phyloP scores from a whole-genome alignment of 2,113 vertebrate species.

The Nothobranchius furzeri region DNA sequence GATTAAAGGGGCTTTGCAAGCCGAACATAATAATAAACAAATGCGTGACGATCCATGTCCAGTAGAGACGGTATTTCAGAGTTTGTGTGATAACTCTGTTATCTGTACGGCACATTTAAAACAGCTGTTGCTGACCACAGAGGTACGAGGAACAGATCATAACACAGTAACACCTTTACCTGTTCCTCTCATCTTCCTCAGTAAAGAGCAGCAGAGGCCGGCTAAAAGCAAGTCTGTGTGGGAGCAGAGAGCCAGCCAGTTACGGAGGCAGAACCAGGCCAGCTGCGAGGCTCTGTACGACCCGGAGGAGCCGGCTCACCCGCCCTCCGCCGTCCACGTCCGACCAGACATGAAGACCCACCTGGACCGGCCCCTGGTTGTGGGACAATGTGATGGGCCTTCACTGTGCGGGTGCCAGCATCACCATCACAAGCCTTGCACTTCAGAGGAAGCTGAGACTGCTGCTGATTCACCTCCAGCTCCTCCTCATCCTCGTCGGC shows the following conservation, averaged over 20 bases:
- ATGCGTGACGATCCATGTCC: neutral
- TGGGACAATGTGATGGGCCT: slow-evolving; percentile 78
- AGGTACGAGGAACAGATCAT: no score
- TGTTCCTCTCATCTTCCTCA: slow-evolving; percentile 49
- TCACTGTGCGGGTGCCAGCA: slow-evolving; percentile 42
- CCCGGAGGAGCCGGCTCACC: slow-evolving; percentile 84
- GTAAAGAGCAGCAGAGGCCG: slow-evolving; percentile 90
- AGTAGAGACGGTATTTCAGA: no score
- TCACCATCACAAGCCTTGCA: slow-evolving; percentile 60
- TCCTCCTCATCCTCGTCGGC: slow-evolving; percentile 72
- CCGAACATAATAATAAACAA: neutral
- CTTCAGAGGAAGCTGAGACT: slow-evolving; percentile 64
- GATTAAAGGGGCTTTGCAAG: slow-evolving; percentile 7
- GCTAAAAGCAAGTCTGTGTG: slow-evolving; percentile 91
- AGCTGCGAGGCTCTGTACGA: slow-evolving; percentile 92
- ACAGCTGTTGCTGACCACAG: no score
- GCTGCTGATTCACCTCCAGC: slow-evolving; percentile 18
- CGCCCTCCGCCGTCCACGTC: slow-evolving; percentile 84
- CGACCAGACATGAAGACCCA: slow-evolving; percentile 93
- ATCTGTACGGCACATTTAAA: no score
- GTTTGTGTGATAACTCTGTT: no score
- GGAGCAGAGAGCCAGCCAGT: slow-evolving; percentile 93
- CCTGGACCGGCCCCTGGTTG: slow-evolving; percentile 89
- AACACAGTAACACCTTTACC: no score
- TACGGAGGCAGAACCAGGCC: slow-evolving; percentile 88